phyloP scores from a whole-genome alignment of 2,797 vertebrate species.

The Cynodonichthys magdalenae region DNA sequence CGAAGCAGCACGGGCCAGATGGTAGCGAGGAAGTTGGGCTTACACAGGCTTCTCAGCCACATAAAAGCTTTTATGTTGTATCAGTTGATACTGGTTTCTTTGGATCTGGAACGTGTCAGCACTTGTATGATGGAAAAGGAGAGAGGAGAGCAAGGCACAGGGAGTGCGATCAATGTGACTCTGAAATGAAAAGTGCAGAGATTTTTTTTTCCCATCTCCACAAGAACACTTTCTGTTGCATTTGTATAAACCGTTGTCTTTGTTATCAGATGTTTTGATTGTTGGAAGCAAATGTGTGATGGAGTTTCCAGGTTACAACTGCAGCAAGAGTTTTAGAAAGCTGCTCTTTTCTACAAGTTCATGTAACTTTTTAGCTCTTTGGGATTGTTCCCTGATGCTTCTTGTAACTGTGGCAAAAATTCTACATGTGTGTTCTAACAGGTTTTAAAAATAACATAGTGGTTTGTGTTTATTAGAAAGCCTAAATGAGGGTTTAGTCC shows the following conservation, averaged over 20 bases:
- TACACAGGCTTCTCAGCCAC: conserved; percentile 56
- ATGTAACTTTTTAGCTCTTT: not conserved
- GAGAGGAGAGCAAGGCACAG: conserved; percentile 26
- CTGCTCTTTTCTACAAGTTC: conserved; percentile 6
- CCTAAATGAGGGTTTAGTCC: too few relatives aligned
- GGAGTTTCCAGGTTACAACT: conserved; percentile 25
- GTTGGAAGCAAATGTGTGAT: conserved; percentile 32
- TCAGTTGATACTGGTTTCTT: conserved; percentile 51
- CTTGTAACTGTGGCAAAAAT: conserved; percentile 9
- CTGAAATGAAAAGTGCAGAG: conserved; percentile 51
- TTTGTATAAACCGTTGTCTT: conserved; percentile 50
- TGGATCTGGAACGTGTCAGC: conserved; percentile 64
- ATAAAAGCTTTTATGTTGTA: conserved; percentile 57
- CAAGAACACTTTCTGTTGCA: conserved; percentile 35
- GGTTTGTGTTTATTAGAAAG: too few relatives aligned
- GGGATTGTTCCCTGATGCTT: conserved; percentile 12
- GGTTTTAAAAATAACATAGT: not conserved
- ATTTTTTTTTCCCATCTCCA: conserved; percentile 41
- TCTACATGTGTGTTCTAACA: not conserved
- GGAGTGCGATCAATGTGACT: conserved; percentile 63
- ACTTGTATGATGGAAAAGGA: conserved; percentile 31
- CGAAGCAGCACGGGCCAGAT: conserved; percentile 52
- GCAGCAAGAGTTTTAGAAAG: conserved; percentile 10
- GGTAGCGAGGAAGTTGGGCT: conserved; percentile 52
- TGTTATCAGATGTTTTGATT: conserved; percentile 27